These are phyloP conservation scores for Sus cebifrons DNA, from an alignment of 2,797 vertebrate species.

Conservation along the genomic window DNA sequence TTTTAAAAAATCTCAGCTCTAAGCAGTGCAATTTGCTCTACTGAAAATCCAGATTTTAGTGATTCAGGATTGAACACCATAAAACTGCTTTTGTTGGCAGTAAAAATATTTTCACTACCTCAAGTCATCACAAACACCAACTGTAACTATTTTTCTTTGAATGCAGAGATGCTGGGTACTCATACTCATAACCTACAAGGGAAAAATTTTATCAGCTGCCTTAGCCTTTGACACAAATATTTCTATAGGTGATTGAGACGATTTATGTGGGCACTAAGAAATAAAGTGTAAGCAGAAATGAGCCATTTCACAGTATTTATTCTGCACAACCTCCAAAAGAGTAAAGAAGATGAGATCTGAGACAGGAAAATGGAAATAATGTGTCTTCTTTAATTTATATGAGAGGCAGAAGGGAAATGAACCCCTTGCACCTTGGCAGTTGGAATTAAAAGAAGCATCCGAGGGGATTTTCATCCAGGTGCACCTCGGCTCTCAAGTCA, in stretches of 20 bases:
- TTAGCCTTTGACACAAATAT: conserved; percentile 84
- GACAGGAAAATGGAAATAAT: conserved; percentile 73
- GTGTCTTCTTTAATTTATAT: conserved; percentile 77
- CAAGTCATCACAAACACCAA: conserved; percentile 77
- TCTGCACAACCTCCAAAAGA: conserved; percentile 73
- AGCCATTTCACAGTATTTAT: conserved; percentile 82
- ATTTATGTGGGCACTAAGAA: conserved; percentile 74
- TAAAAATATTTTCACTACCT: conserved; percentile 81
- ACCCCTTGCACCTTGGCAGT: not conserved
- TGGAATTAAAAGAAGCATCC: conserved; percentile 65
- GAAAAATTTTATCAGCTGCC: conserved; percentile 76
- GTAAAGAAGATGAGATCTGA: conserved; percentile 61
- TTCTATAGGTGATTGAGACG: conserved; percentile 82
- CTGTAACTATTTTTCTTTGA: conserved; percentile 83
- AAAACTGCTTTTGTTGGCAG: conserved; percentile 82
- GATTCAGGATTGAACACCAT: conserved; percentile 73
- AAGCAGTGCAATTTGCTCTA: conserved; percentile 78
- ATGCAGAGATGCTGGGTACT: conserved; percentile 53
- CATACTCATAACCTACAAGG: conserved; percentile 76
- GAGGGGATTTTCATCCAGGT: not conserved
- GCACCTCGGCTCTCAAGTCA: not conserved
- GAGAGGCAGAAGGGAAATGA: conserved; percentile 48
- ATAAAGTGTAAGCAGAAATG: conserved; percentile 80
- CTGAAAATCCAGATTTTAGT: conserved; percentile 82
- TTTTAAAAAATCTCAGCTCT: conserved; percentile 63